A percentile compares a stretch with the other conserved stretches of the same genome.
phyloP scores from a whole-genome alignment of 1,140 invertebrate species.

The Penaeus japonicus region DNA sequence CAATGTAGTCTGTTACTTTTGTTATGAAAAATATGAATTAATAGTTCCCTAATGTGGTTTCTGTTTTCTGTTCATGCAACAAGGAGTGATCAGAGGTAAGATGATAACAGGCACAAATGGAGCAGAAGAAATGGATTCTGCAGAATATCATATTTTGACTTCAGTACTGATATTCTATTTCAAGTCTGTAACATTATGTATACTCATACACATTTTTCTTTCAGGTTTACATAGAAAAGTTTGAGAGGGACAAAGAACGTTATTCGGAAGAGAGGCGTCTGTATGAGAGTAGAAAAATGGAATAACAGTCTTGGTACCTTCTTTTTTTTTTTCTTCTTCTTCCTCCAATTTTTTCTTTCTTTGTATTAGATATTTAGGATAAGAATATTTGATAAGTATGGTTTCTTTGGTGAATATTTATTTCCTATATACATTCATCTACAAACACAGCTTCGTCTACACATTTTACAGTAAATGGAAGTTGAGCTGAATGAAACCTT shows the following conservation, averaged over 20 bases:
- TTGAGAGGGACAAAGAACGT: slow-evolving; percentile 27
- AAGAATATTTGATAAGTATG: background rate
- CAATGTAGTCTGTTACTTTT: too few species aligned
- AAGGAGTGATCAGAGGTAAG: slow-evolving; percentile 25
- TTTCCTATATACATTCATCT: slow-evolving; percentile 42
- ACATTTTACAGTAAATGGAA: slow-evolving; percentile 36
- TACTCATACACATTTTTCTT: background rate
- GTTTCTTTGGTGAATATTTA: slow-evolving; percentile 41
- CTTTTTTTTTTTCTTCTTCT: too few species aligned
- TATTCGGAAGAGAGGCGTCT: slow-evolving; percentile 23
- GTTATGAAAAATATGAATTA: too few species aligned
- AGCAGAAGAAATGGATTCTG: too few species aligned
- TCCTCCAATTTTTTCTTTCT: too few species aligned
- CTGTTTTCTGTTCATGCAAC: background rate
- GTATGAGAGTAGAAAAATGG: background rate
- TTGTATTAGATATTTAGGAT: background rate
- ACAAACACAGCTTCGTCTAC: slow-evolving; percentile 50
- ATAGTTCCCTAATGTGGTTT: background rate
- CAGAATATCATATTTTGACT: too few species aligned
- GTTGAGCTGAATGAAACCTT: slow-evolving; percentile 34
- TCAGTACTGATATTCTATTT: too few species aligned
- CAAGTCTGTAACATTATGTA: too few species aligned
- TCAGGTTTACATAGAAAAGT: slow-evolving; percentile 32
- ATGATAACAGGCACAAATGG: too few species aligned
- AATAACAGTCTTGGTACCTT: too few species aligned